Evolutionary conservation across 2,888 invertebrate genomes (phyloP), one percentile per base, ranked within the genome.

Genomic region (Campoletis raptor): DNA sequence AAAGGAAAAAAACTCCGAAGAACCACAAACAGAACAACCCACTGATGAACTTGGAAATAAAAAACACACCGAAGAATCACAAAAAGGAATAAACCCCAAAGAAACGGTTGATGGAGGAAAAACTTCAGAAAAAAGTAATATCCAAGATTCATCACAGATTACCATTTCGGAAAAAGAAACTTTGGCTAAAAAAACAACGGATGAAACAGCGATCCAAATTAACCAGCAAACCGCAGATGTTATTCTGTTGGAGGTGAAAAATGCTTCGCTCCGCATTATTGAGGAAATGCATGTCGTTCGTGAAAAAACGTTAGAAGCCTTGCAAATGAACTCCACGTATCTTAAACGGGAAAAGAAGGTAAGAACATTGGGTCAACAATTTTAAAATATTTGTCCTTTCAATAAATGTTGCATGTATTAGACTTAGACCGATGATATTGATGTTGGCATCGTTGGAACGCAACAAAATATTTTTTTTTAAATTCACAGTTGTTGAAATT

Each of bases 261-360:
- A 73, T 9, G 21, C 21, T 6, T 72, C 72, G 5, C 18, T 72
- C 3, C 52, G 52, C 9, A 18, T 36, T n/a, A 54, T 73, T 10
- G 73, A 73, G 2, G 40, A 73, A n/a, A 21, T 73, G 9, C n/a
- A 52, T 37, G 73, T 21, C 0, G 21, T n/a, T 1, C 54, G 36
- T 21, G 30, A 72, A n/a, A 72, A 72, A 15, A 45, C n/a, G 2
- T 37, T 54, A n/a, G 54, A 73, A 12, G 48, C 72, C 0, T 12
- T 73, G 21, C n/a, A 54, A n/a, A 9, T 48, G 18, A 15, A 70
- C 30, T 15, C 45, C 30, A 30, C 24, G 30, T 30, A 18, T 2
- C 10, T 21, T 6, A 73, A 73, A 54, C 12, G 21, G 10, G 73
- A 73, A 40, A 73, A 21, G 0, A 54, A 54, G 73, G 73, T 73